Evolutionary conservation across 2,888 invertebrate species (phyloP), one percentile per base, ranked within the genome.

Genomic region (Acrobasis suavella): DNA sequence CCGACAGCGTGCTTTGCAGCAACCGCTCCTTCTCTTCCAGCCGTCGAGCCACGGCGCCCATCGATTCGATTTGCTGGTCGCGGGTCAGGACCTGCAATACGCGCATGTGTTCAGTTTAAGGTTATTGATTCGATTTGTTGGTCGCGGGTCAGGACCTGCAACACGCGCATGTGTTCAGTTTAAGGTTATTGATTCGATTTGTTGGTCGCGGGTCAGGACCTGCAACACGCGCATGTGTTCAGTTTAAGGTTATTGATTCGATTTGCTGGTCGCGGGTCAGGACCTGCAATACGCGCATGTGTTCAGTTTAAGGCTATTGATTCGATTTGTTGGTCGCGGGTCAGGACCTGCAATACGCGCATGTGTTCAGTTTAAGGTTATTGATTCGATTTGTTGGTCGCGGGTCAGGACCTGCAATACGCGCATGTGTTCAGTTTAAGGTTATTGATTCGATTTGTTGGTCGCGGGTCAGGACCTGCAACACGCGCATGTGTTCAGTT

Each of bases 121-220:
- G n/a, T n/a, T n/a, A 98, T 98, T 14, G 98, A 97, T 81, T 99
- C 98, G 17, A 99, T 97, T 87, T 97, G 97, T 61, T 96, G 95
- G 72, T 97, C 96, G 15, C 97, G 92, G 0, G 97, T 97, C 58
- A 92, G 92, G 37, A 96, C 95, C 93, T 95, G 82, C n/a, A 49
- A 50, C 7, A 55, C 49, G 50, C 22, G 5, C 1, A 22, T n/a
- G n/a, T n/a, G n/a, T n/a, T n/a, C n/a, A n/a, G n/a, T n/a, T n/a
- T n/a, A n/a, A n/a, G n/a, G n/a, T n/a, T n/a, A 98, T 98, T 14
- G 98, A 97, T 81, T 99, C 98, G 17, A 99, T 97, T 87, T 97
- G 97, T 61, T 96, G 95, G 72, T 97, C 96, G 15, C 97, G 92
- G 0, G 97, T 97, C 58, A 92, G 92, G 37, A 96, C 95, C 93